Evolutionary conservation across 2,113 vertebrate genomes (phyloP), one percentile per base, ranked within the genome.

Genomic region (Arenaria interpres): DNA sequence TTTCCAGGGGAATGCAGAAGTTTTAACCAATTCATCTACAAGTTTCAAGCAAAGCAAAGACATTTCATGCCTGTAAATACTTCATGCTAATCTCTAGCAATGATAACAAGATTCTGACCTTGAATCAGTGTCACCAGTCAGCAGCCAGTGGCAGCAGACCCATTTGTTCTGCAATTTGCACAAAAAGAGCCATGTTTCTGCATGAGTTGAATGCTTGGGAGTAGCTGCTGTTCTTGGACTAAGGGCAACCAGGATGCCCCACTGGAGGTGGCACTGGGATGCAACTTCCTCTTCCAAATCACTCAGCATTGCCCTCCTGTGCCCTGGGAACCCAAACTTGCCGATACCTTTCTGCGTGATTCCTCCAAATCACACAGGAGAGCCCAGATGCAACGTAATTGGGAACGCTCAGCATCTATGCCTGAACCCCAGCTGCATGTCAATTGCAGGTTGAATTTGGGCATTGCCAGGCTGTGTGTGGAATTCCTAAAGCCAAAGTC

Each of bases 1-100:
- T 85, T 93, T 93, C 64, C 39, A 82, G 30, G 48, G 60, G 64
- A 89, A 76, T 59, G 32, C 43, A 91, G 48, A 79, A 92, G 76
- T 50, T 77, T 87, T 79, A 93, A 75, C 23, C 48, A 67, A 87
- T 89, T 53, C 17, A 50, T 67, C 80, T 68, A 68, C 33, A 53
- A 92, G n/a, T 60, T 51, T 87, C 3, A 3, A 72, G 32, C 27
- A 68, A 60, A 50, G 37, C 21, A 75, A 81, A 27, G 64, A 37
- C 24, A 75, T 72, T 84, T 51, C 39, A 45, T 57, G 54, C 35
- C 51, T 86, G n/a, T 66, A 92, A 85, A 88, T 45, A 59, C 16
- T 75, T 74, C 0, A 1, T 62, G 35, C 25, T 75, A 64, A 90
- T 87, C 53, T 86, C 35, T 35, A 75, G 39, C 0, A 0, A 75